Conservation (phyloP, 1,140 invertebrate genomes). For the Ptiloglossa arizonensis region DNA sequence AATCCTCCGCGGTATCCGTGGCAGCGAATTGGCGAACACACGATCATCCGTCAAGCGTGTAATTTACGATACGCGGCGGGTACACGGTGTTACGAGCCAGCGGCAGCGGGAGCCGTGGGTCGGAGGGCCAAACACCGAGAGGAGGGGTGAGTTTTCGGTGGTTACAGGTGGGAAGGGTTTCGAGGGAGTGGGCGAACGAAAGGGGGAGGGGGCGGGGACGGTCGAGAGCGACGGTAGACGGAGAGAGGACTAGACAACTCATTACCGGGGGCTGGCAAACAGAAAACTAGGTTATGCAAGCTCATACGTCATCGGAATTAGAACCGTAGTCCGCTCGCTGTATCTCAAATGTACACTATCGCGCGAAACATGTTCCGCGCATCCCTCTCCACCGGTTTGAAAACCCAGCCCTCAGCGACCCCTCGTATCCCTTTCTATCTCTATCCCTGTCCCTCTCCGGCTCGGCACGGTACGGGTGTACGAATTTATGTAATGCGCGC, state of each 20-base stretch:
- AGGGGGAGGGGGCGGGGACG: constrained; percentile 42
- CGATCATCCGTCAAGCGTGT: constrained; percentile 42
- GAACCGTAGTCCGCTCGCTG: constrained; percentile 75
- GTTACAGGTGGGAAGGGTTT: no score
- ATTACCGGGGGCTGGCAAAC: constrained; percentile 77
- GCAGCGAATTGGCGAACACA: constrained; percentile 28
- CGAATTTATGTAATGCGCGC: constrained; percentile 66
- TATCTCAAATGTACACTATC: constrained; percentile 79
- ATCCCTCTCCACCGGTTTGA: neutral
- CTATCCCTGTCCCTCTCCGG: constrained; percentile 2
- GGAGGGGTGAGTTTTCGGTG: no score
- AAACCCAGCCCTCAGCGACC: no score
- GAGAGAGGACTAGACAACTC: constrained; percentile 75
- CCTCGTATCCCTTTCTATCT: neutral
- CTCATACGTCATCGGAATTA: constrained; percentile 80
- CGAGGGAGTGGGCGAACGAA: no score
- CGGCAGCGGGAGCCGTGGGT: neutral
- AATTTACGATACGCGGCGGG: constrained; percentile 56
- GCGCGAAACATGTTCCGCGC: constrained; percentile 68
- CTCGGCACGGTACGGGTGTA: constrained; percentile 38
- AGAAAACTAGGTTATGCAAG: constrained; percentile 80
- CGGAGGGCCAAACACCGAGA: neutral
- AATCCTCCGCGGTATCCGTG: neutral
- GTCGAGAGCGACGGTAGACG: constrained; percentile 6
- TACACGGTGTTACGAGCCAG: constrained; percentile 46